These are phyloP conservation scores for Piprites chloris DNA, from an alignment of 2,113 vertebrate genomes.

Conservation along the genomic window DNA sequence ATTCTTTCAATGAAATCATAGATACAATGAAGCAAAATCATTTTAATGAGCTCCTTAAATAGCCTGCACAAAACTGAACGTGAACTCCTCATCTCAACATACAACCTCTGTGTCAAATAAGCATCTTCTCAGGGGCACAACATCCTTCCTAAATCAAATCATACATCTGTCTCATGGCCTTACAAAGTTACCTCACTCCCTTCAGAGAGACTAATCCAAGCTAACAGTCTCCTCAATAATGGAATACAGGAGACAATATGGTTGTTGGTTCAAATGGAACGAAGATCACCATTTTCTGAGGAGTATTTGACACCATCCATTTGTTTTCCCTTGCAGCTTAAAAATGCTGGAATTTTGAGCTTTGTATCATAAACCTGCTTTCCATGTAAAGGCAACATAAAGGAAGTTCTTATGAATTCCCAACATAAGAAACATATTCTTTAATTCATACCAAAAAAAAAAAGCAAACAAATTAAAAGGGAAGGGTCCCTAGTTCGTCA, in stretches of 20 bases:
- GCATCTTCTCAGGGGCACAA: neutral
- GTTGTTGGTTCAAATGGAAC: neutral
- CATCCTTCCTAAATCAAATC: neutral
- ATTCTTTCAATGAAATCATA: constrained; percentile 19
- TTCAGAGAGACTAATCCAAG: neutral
- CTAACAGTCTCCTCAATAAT: neutral
- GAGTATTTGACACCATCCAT: neutral
- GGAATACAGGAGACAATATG: neutral
- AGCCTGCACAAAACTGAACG: neutral
- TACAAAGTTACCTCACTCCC: neutral
- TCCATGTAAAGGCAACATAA: neutral
- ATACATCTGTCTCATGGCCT: neutral
- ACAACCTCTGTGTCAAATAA: neutral
- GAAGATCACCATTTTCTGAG: neutral
- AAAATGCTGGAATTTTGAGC: neutral
- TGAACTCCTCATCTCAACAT: neutral
- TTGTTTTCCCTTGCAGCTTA: neutral
- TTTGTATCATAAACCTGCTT: neutral
- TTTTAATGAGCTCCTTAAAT: constrained; percentile 30
- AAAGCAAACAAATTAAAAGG: neutral
- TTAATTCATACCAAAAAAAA: neutral
- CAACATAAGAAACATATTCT: neutral
- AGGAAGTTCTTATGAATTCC: neutral
- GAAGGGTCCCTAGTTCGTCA: neutral
- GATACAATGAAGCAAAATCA: constrained; percentile 12